Base-by-base conservation (phyloP, 2,888 invertebrate species). In the Drosophila robusta region DNA sequence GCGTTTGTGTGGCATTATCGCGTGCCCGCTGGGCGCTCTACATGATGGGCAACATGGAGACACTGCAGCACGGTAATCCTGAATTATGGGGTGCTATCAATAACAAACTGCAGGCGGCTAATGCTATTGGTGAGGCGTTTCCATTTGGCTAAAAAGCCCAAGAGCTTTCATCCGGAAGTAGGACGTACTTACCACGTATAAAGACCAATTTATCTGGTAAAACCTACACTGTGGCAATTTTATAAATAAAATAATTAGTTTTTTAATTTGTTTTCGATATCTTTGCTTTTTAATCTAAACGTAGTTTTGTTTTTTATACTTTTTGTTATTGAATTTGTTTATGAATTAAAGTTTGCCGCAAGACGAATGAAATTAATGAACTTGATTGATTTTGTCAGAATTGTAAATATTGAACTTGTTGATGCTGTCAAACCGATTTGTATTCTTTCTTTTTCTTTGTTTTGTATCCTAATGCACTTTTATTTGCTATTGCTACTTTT, bases 1-100 rank as follows among this genome's bases (percentile, higher is more conserved):
- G 96, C 42, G 94, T 96, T 42, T 96, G 96, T 87, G 96, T 97
- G 0, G 95, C 96, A 0, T 91, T 97, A 47, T 96, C 97, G 0
- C 93, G 97, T 78, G 97, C 95, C 0, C 94, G 94, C 87, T 93
- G 93, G 85, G 95, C 93, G 9, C 93, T 97, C 47, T 97, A 95
- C 89, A 94, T 96, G 5, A 94, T 95, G 78, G 97, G 97, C 2
- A 96, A 97, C 82, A 95, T 95, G 93, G 87, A 92, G 0, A 91
- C 94, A 9, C 89, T 96, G 0, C 91, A 93, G 69, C 84, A 92
- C 0, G 93, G 93, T 1, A 94, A 94, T 76, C 49, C 77, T 5
- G 92, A 94, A 50, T 55, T 87, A 3, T 96, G 96, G 96, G 87
- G 90, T 5, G 89, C 92, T 61, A 92, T 94, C 14, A 91, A 91